Evolutionary conservation across 2,113 vertebrate species (phyloP).

Genomic region (Solea solea): DNA sequence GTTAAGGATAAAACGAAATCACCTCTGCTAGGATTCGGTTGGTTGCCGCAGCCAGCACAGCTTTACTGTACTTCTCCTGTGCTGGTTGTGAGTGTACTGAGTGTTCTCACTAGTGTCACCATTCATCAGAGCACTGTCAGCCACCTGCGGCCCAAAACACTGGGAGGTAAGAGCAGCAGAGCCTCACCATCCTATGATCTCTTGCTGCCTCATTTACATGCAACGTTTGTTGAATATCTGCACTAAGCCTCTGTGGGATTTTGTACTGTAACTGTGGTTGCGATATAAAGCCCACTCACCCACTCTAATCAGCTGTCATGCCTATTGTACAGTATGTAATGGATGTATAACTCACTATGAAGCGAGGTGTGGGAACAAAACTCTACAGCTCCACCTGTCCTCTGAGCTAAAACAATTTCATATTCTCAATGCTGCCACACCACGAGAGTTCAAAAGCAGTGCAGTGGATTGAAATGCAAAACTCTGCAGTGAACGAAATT

Average conservation of each 20-base stretch:
- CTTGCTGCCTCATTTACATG: slow-evolving; percentile 29
- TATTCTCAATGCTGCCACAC: slow-evolving; percentile 38
- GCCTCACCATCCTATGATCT: slow-evolving; percentile 16
- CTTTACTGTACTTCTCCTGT: slow-evolving; percentile 28
- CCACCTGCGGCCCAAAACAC: slow-evolving; percentile 56
- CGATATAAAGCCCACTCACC: slow-evolving; percentile 9
- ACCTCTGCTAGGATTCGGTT: slow-evolving; percentile 27
- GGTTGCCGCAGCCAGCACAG: slow-evolving; percentile 23
- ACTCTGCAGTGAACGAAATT: slow-evolving; percentile 54
- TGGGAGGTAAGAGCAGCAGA: slow-evolving; percentile 29
- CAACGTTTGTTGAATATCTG: slow-evolving; percentile 8
- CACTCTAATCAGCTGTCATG: slow-evolving; percentile 16
- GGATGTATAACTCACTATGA: slow-evolving; percentile 16
- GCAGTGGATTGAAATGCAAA: slow-evolving; percentile 57
- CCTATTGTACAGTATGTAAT: neutral
- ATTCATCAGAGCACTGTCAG: slow-evolving; percentile 57
- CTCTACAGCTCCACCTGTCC: slow-evolving; percentile 29
- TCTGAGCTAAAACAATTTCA: slow-evolving; percentile 32
- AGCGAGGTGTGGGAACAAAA: neutral
- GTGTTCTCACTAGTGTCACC: slow-evolving; percentile 47
- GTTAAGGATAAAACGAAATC: slow-evolving; percentile 29
- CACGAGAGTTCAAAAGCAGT: slow-evolving; percentile 56
- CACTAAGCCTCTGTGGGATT: slow-evolving; percentile 6
- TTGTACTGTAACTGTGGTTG: slow-evolving; percentile 4
- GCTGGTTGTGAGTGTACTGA: slow-evolving; percentile 39